These are phyloP conservation scores for Sminthurides aquaticus DNA, from an alignment of 2,888 invertebrate species.

Conservation along the genomic window DNA sequence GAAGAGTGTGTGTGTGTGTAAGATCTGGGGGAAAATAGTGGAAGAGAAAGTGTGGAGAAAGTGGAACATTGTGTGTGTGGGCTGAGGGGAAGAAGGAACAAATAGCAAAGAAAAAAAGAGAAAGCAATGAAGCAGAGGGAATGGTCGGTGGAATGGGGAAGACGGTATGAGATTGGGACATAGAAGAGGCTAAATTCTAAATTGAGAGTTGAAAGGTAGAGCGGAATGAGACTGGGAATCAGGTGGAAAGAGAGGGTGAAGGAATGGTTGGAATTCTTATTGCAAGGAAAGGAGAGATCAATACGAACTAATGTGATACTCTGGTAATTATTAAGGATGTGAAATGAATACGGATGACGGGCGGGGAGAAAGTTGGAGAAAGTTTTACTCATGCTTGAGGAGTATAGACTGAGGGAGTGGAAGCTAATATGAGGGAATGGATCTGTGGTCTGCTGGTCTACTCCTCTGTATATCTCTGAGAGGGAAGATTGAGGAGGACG, in stretches of 20 bases:
- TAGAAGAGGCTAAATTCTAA: too few species aligned
- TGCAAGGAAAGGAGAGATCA: not conserved
- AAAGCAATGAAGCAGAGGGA: too few species aligned
- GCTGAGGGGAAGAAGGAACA: too few species aligned
- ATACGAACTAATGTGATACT: constrained; percentile 3
- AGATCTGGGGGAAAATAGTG: too few species aligned
- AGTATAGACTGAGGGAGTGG: not conserved
- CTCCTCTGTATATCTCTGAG: too few species aligned
- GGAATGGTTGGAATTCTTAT: constrained; percentile 5
- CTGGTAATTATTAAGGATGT: constrained; percentile 5
- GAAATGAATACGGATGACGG: not conserved
- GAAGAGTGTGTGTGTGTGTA: too few species aligned
- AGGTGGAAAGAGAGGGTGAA: not conserved
- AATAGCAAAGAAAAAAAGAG: too few species aligned
- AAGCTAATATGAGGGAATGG: not conserved
- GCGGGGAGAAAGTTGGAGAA: not conserved
- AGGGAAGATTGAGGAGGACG: too few species aligned
- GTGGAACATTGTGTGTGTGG: too few species aligned
- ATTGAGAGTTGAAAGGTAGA: too few species aligned
- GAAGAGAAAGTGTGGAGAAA: too few species aligned
- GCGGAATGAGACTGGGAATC: not conserved
- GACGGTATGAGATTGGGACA: not conserved
- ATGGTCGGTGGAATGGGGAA: not conserved
- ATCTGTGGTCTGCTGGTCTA: too few species aligned
- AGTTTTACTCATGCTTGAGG: not conserved